These are phyloP conservation scores for Phocoena sinus DNA, from an alignment of 2,113 vertebrate genomes.

Conservation along the genomic window DNA sequence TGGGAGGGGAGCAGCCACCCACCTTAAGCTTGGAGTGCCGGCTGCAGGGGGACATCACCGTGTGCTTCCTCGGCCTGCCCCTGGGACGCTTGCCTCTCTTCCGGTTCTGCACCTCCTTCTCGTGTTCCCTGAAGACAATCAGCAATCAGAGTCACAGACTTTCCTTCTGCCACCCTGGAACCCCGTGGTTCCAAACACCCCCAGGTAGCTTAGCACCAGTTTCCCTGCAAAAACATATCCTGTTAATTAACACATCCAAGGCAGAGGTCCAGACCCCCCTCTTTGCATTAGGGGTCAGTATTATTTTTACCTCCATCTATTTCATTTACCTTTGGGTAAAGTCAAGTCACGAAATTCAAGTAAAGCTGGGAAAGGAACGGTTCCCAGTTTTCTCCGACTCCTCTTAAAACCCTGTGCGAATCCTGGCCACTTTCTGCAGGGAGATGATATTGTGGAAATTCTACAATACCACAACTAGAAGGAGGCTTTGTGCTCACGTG, in stretches of 20 bases:
- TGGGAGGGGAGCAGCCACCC: accelerated
- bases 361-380: background rate
- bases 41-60: slow-evolving; percentile 74
- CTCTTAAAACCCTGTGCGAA: background rate
- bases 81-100: slow-evolving; percentile 93
- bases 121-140: slow-evolving; percentile 87
- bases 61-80: slow-evolving; percentile 92
- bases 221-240: background rate
- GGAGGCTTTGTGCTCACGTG: accelerated
- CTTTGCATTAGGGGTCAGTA: accelerated
- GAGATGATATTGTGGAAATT: background rate
- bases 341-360: background rate
- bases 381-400: background rate
- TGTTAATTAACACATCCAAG: accelerated
- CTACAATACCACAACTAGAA: background rate
- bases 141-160: background rate
- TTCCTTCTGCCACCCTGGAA: background rate
- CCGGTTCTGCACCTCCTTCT: slow-evolving; percentile 90
- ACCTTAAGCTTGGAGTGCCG: slow-evolving; percentile 39
- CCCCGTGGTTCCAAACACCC: background rate
- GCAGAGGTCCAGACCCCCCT: background rate
- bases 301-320: accelerated
- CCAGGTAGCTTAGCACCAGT: background rate
- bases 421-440: background rate
- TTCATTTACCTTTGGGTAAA: too few relatives aligned